Conservation (phyloP, 2,113 vertebrate species). For the Lasiurus cinereus region DNA sequence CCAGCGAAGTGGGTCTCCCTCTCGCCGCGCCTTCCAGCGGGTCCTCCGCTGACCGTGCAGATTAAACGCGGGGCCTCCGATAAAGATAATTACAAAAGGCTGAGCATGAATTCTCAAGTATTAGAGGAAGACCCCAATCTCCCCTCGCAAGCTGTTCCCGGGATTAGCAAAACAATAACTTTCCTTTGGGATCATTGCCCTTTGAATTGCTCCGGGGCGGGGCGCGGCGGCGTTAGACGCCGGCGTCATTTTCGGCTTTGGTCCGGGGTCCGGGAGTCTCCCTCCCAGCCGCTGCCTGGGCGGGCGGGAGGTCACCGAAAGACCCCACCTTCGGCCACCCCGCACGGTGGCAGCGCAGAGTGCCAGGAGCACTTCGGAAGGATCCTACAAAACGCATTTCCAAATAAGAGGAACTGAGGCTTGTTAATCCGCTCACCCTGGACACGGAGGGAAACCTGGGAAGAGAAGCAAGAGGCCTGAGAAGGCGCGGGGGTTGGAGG, state of each 20-base stretch:
- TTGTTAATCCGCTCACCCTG: neutral
- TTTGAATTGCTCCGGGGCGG: slow-evolving; percentile 80
- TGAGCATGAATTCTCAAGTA: slow-evolving; percentile 90
- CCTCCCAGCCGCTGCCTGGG: neutral
- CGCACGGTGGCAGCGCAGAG: accelerated
- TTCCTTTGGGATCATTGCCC: slow-evolving; percentile 90
- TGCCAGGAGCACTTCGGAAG: neutral
- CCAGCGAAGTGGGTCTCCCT: neutral
- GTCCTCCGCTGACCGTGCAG: slow-evolving; percentile 84
- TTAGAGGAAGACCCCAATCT: slow-evolving; percentile 92
- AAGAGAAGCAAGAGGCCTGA: neutral
- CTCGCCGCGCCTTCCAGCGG: slow-evolving; percentile 63
- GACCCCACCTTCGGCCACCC: neutral
- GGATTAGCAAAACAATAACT: slow-evolving; percentile 92
- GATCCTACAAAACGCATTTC: neutral
- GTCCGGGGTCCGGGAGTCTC: neutral
- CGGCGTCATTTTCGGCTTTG: slow-evolving; percentile 59
- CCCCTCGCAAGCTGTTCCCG: slow-evolving; percentile 88
- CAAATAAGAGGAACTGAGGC: neutral
- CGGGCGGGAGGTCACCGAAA: neutral
- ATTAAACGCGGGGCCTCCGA: slow-evolving; percentile 89
- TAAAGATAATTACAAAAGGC: slow-evolving; percentile 91
- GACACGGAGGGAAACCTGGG: neutral
- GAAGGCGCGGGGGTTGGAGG: neutral
- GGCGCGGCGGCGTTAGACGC: slow-evolving; percentile 68